These are phyloP conservation scores for Pycnomerus fuliginosus DNA, from an alignment of 2,888 invertebrate species.

Conservation along the genomic window DNA sequence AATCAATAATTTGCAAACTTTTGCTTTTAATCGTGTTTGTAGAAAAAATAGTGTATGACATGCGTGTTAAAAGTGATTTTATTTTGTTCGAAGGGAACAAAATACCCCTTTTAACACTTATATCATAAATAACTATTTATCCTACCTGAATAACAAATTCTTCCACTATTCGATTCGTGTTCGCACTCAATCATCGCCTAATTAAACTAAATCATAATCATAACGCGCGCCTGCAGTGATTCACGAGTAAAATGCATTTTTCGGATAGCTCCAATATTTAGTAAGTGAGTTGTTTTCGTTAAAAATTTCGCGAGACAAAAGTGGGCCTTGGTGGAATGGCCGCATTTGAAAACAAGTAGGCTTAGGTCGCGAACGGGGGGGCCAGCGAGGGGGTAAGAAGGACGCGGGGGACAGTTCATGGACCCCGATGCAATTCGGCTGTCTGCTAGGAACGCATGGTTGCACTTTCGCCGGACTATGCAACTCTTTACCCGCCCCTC, in stretches of 20 bases:
- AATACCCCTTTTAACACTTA: too few relatives aligned
- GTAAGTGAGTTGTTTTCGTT: neutral
- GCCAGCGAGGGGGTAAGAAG: constrained; percentile 26
- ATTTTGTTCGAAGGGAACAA: too few relatives aligned
- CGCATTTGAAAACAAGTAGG: constrained; percentile 39
- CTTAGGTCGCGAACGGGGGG: constrained; percentile 33
- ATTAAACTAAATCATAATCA: too few relatives aligned
- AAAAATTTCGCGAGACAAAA: constrained; percentile 16
- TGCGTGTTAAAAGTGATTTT: too few relatives aligned
- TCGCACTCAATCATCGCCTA: too few relatives aligned
- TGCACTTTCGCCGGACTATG: constrained; percentile 54
- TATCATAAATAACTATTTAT: too few relatives aligned
- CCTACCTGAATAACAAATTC: too few relatives aligned
- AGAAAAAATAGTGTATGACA: too few relatives aligned
- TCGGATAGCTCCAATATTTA: neutral
- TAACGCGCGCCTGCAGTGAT: too few relatives aligned
- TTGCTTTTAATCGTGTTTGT: too few relatives aligned
- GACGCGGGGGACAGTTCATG: constrained; percentile 35
- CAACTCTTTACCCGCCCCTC: constrained; percentile 37
- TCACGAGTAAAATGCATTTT: constrained; percentile 8
- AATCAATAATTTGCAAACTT: too few relatives aligned
- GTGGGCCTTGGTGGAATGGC: constrained; percentile 35
- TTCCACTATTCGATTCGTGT: too few relatives aligned
- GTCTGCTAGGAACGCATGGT: constrained; percentile 55
- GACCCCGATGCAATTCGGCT: constrained; percentile 53